Evolutionary conservation across 1,140 invertebrate genomes (phyloP), one percentile per base, ranked within the genome.

Genomic region (Brachionus plicatilis): DNA sequence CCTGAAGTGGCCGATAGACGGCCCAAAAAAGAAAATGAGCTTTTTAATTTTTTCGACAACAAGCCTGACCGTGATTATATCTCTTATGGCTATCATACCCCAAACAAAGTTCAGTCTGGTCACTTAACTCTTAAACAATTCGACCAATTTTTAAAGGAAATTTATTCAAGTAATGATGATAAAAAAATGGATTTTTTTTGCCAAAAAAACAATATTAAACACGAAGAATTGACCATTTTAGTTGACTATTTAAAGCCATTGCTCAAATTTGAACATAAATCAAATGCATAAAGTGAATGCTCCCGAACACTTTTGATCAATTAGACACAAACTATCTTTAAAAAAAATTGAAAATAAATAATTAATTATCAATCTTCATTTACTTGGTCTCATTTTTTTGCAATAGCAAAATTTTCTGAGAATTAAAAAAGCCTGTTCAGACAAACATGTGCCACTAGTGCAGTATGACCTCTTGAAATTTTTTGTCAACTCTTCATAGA

Each of bases 301-400:
- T 43, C 20, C 20, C 2, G 33, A 20, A 41, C 68, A 72, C 43
- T 72, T 72, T 45, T 72, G 33, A 9, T 72, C 68, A 72, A 72
- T 72, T 43, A 72, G 43, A 72, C 68, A 72, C 37, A 41, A 11
- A 20, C 41, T 72, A 72, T 72, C 68, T 72, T 45, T 43, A 24
- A n/a, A 72, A n/a, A 43, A 43, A 37, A 70, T 11, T 14, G 12
- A 5, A 70, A 33, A 37, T 14, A 72, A 72, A 41, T 11, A 45
- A n/a, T 43, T 72, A 43, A 5, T 8, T 43, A 6, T 24, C 1
- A n/a, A 20, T 41, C 24, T 41, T 17, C 20, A 41, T 43, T 45
- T 72, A 72, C 68, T 72, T 41, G 68, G 68, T 17, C 29, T 43
- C 37, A 37, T 72, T 72, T 43, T 43, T 72, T 72, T 72, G 41